Percentiles rank a stretch among this genome's conserved stretches.
Conservation (phyloP, 30 jellyfish, hydroid and myxozoan species). For the Hydra vulgaris region DNA sequence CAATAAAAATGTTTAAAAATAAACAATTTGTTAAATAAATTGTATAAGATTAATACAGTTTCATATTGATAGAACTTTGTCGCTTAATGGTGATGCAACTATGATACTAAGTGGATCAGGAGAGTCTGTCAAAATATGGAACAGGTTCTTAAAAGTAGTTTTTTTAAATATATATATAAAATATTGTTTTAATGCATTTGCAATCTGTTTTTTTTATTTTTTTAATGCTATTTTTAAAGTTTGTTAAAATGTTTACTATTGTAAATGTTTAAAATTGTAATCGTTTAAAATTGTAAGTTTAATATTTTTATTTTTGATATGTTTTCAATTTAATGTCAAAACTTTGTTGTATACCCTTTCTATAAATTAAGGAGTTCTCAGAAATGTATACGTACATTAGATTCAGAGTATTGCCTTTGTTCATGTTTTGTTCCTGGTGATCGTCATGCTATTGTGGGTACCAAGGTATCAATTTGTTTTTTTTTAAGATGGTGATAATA, state of each 20-base stretch:
- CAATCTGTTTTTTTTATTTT: not conserved
- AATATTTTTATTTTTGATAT: no score
- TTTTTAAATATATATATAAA: not conserved
- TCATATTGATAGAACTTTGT: constrained; percentile 41
- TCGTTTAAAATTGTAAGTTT: no score
- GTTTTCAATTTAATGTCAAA: no score
- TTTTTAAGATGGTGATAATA: no score
- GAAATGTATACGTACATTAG: constrained; percentile 81
- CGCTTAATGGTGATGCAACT: constrained; percentile 75
- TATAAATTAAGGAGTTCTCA: constrained; percentile 40
- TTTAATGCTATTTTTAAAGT: not conserved
- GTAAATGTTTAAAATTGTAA: no score
- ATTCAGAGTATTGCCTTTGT: constrained; percentile 66
- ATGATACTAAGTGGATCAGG: constrained; percentile 79
- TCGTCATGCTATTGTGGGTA: constrained; percentile 89
- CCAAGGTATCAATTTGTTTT: constrained; percentile 37
- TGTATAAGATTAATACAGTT: no score
- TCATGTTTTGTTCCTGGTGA: constrained; percentile 96
- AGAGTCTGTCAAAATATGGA: constrained; percentile 87
- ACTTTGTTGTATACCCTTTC: not conserved
- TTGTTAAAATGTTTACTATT: not conserved
- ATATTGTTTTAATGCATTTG: no score
- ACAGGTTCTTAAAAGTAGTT: constrained; percentile 38
- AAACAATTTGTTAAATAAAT: no score
- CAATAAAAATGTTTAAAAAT: no score